Conservation (phyloP, 2,888 invertebrate species). For the Lycia hirtaria region DNA sequence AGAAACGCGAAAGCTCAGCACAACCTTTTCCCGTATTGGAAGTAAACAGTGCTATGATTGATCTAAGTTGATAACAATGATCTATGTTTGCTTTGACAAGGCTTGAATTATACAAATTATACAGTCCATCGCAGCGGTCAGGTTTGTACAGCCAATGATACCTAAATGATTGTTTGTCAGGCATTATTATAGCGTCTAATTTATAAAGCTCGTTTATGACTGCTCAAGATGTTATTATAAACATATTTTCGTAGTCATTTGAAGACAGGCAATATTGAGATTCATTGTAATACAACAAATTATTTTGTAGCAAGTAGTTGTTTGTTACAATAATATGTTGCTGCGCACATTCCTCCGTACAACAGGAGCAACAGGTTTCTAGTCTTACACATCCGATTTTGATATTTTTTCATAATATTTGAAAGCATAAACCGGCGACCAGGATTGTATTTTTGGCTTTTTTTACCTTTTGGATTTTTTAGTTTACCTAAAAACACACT, state of each 20-base stretch:
- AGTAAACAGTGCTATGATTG: background rate
- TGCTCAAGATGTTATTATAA: background rate
- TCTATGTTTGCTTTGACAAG: background rate
- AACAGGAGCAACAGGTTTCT: too few relatives aligned
- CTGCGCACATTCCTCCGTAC: too few relatives aligned
- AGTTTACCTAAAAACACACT: too few relatives aligned
- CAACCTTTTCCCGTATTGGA: background rate
- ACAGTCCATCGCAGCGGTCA: background rate
- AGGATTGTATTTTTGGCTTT: too few relatives aligned
- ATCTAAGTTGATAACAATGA: background rate
- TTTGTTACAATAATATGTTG: too few relatives aligned
- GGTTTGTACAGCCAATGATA: background rate
- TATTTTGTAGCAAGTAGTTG: background rate
- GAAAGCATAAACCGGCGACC: too few relatives aligned
- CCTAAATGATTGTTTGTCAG: background rate
- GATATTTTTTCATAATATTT: too few relatives aligned
- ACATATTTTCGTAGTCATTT: background rate
- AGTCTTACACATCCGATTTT: too few relatives aligned
- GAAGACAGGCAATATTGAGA: background rate
- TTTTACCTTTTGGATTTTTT: too few relatives aligned
- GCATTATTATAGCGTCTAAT: conserved; percentile 4
- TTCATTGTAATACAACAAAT: background rate
- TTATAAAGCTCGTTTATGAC: conserved; percentile 5
- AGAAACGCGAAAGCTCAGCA: background rate
- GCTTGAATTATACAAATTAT: background rate